Percentiles rank a stretch among this genome's conserved stretches.
Evolutionary conservation across 2,113 vertebrate genomes (phyloP).

Genomic region (Daboia siamensis): DNA sequence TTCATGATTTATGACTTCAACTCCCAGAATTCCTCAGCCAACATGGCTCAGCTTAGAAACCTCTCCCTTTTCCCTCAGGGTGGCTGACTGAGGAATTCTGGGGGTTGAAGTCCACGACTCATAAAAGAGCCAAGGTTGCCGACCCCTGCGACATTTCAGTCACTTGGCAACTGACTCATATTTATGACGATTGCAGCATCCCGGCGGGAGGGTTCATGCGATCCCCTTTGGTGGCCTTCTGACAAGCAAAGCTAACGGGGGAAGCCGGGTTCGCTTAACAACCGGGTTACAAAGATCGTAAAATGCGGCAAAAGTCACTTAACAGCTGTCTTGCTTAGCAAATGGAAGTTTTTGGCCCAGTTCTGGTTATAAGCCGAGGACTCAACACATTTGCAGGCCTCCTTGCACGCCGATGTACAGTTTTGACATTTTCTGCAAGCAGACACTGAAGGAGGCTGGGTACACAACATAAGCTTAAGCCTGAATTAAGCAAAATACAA

Average conservation of each 20-base stretch:
- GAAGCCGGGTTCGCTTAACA: background rate
- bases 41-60: no score
- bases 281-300: background rate
- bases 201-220: rapidly evolving
- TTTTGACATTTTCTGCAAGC: background rate
- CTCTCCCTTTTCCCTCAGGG: no score
- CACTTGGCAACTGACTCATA: no score
- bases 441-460: background rate
- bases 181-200: background rate
- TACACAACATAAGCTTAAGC: background rate
- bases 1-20: no score
- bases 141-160: no score
- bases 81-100: no score
- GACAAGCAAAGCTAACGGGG: no score
- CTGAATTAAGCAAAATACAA: background rate
- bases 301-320: background rate
- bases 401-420: background rate
- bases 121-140: no score
- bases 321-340: background rate
- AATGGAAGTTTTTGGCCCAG: background rate
- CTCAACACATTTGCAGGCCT: background rate
- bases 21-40: no score
- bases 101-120: no score
- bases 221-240: background rate
- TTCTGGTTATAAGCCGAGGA: background rate